These are phyloP conservation scores for Mastigias papua DNA, from an alignment of 30 jellyfish, hydroid and myxozoan species.

Conservation along the genomic window DNA sequence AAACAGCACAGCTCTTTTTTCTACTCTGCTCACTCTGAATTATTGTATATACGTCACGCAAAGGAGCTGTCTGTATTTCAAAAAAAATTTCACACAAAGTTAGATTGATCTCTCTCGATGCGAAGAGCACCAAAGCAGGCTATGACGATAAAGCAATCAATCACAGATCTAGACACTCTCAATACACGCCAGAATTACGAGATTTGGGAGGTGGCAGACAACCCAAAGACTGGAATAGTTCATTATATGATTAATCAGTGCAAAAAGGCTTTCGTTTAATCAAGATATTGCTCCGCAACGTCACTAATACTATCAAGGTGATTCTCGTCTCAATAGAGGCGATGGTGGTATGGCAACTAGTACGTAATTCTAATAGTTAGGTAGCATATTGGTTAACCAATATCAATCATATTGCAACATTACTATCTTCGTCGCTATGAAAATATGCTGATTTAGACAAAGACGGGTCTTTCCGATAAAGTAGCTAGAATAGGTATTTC, in stretches of 20 bases:
- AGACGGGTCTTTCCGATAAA: no score
- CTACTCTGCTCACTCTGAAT: no score
- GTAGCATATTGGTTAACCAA: background rate
- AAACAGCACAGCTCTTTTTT: no score
- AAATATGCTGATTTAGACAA: no score
- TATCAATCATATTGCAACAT: background rate
- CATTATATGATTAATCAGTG: constrained; percentile 3
- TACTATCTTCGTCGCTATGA: no score
- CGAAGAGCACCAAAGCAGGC: background rate
- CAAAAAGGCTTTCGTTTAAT: background rate
- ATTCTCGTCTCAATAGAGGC: background rate
- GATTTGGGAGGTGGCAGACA: constrained; percentile 69
- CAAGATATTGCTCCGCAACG: background rate
- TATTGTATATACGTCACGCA: no score
- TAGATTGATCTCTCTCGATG: background rate
- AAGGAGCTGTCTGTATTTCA: no score
- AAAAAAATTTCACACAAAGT: background rate
- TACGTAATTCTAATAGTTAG: background rate
- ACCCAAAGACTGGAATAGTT: constrained; percentile 26
- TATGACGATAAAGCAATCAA: background rate
- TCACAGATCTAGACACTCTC: constrained; percentile 8
- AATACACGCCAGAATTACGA: constrained; percentile 15
- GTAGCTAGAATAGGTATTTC: no score
- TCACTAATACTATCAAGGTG: background rate
- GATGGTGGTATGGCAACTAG: background rate